Base-by-base conservation (phyloP, 2,888 invertebrate species). In the Parnassius glacialis region DNA sequence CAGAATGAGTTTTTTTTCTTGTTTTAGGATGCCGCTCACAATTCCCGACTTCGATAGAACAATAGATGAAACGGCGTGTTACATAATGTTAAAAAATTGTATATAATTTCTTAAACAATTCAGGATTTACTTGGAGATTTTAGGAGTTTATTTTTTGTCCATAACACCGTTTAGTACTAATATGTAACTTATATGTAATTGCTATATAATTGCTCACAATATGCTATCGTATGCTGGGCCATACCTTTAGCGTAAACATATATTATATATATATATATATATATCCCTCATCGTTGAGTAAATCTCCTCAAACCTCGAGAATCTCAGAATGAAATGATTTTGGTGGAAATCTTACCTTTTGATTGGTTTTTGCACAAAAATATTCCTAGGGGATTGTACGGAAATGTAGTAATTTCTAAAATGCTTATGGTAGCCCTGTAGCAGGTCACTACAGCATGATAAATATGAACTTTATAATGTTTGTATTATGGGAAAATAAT, bases 1-100 rank as follows among this genome's bases (percentile, higher is more conserved):
- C 20, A 0, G 20, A 20, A 20, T 20, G 1, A 20, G 2, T 20
- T 20, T 73, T 7, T 34, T 34, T 34, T 7, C 34, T 60, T 51
- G 54, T 79, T 74, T 10, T 80, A 84, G 85, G 74, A 72, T 72
- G 71, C 65, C 67, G 71, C 79, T 65, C 65, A 61, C 64, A 64
- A 68, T 61, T 68, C 68, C 65, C 75, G 73, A 68, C 64, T 65
- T 69, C 65, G 67, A 58, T 69, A 69, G 66, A 69, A 66, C 65
- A 57, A 67, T 63, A 67, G 63, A 56, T 69, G 70, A 69, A 73
- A 78, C 73, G 79, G 77, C 78, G 72, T 75, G 78, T 81, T 81
- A 83, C 80, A 75, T 78, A 71, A 72, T 74, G 75, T 70, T 73
- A 71, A 74, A 74, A 74, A 74, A 74, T 75, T 83, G 79, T 82